These are phyloP conservation scores for Micronycteris hirsuta DNA, from an alignment of 2,113 vertebrate genomes.

Conservation along the genomic window DNA sequence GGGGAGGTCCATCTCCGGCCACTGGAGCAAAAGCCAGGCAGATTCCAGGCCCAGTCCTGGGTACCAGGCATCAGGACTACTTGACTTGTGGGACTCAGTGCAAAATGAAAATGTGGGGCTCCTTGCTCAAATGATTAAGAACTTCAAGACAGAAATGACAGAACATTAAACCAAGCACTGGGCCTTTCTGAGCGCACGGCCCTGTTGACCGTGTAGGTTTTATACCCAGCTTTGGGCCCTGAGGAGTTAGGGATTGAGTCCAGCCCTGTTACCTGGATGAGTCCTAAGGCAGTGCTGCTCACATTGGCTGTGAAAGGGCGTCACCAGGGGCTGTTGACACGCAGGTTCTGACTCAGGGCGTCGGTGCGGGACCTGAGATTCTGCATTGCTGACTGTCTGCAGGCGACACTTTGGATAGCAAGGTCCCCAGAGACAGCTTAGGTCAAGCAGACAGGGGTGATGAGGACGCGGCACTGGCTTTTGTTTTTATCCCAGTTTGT, in stretches of 20 bases:
- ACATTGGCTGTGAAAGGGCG: rapidly evolving
- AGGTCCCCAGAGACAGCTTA: neutral
- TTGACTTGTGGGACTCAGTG: neutral
- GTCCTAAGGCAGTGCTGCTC: neutral
- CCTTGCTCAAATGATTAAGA: neutral
- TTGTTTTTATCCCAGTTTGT: neutral
- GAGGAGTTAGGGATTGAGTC: neutral
- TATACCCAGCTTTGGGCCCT: neutral
- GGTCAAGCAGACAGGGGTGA: neutral
- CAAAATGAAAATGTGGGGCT: too few species aligned
- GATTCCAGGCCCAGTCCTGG: neutral
- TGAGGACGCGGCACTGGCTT: neutral
- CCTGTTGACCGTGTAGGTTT: neutral
- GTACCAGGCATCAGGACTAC: too few species aligned
- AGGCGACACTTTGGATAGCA: neutral
- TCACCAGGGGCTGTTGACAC: neutral
- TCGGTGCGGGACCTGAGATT: neutral
- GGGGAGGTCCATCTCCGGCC: neutral
- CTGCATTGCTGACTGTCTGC: neutral
- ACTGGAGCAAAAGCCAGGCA: neutral
- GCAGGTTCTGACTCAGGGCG: neutral
- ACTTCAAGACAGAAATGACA: neutral
- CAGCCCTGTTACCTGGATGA: neutral
- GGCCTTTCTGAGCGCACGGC: neutral
- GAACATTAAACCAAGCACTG: neutral